Percentiles rank a stretch among this genome's conserved stretches.
Evolutionary conservation across 1,140 invertebrate genomes (phyloP).

Genomic region (Dreissena polymorpha): DNA sequence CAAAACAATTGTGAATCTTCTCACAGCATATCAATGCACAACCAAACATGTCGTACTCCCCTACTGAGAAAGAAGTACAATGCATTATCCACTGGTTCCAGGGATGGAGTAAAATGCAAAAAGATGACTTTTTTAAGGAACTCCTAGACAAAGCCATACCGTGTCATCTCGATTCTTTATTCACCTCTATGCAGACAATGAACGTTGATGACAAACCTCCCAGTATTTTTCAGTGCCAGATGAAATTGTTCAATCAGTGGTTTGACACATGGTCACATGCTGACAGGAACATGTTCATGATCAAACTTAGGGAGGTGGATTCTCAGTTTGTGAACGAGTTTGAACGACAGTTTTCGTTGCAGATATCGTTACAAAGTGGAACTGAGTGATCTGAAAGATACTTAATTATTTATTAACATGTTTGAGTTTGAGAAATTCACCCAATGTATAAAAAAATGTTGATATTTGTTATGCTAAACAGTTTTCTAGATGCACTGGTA

Average conservation of each 20-base stretch:
- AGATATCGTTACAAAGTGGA: constrained; percentile 28
- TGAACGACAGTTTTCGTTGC: constrained; percentile 52
- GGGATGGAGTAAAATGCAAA: constrained; percentile 93
- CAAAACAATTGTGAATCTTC: no score
- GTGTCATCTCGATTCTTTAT: constrained; percentile 85
- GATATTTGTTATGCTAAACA: no score
- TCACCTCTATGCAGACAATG: constrained; percentile 85
- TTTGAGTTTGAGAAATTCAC: no score
- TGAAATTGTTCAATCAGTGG: constrained; percentile 94
- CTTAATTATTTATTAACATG: no score
- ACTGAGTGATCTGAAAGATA: no score
- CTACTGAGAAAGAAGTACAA: constrained; percentile 71
- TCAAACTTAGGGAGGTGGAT: constrained; percentile 65
- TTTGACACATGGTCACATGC: constrained; percentile 89
- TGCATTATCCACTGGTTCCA: constrained; percentile 87
- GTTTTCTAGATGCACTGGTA: no score
- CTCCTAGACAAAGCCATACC: constrained; percentile 85
- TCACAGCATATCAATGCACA: no score
- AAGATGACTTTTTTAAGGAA: constrained; percentile 90
- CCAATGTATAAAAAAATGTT: no score
- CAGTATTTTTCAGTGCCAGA: constrained; percentile 92
- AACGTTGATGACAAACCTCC: constrained; percentile 86
- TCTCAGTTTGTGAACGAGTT: constrained; percentile 70
- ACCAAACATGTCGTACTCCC: constrained; percentile 62
- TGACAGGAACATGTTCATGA: constrained; percentile 82